A percentile compares a stretch with the other conserved stretches of the same genome.
phyloP scores from a whole-genome alignment of 92 coral and sea anemone species.

The Porites lobata region DNA sequence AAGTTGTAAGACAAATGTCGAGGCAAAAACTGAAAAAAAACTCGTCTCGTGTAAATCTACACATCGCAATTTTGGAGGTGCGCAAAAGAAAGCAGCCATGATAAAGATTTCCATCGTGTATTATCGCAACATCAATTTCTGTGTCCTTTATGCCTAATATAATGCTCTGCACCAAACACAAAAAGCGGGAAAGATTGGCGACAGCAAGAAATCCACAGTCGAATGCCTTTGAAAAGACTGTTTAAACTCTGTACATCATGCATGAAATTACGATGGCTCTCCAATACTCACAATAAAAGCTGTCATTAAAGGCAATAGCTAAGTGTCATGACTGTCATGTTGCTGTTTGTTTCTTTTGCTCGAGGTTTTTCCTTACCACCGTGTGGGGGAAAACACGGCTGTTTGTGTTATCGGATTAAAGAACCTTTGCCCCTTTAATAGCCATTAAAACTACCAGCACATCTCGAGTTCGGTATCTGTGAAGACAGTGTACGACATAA shows the following conservation, averaged over 20 bases:
- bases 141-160: slow-evolving; percentile 10
- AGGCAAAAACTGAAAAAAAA: too few species aligned
- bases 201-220: slow-evolving; percentile 41
- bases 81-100: neutral
- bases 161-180: neutral
- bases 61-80: too few species aligned
- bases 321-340: slow-evolving; percentile 69
- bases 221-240: slow-evolving; percentile 41
- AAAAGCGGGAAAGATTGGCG: neutral
- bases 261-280: slow-evolving; percentile 52
- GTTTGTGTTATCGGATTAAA: slow-evolving; percentile 62
- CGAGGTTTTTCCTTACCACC: slow-evolving; percentile 40
- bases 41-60: too few species aligned
- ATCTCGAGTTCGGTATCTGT: slow-evolving; percentile 20
- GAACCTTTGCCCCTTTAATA: slow-evolving; percentile 52
- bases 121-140: neutral
- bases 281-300: slow-evolving; percentile 65
- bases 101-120: neutral
- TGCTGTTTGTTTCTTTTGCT: slow-evolving; percentile 58
- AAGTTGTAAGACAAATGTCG: too few species aligned
- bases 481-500: slow-evolving; percentile 27
- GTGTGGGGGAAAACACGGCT: slow-evolving; percentile 51
- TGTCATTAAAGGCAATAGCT: slow-evolving; percentile 78
- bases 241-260: slow-evolving; percentile 47
- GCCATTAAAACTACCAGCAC: slow-evolving; percentile 30